Percentiles rank a stretch among this genome's conserved stretches.
phyloP scores from a whole-genome alignment of 64 coral and sea anemone genomes.

The Dendronephthya gigantea region DNA sequence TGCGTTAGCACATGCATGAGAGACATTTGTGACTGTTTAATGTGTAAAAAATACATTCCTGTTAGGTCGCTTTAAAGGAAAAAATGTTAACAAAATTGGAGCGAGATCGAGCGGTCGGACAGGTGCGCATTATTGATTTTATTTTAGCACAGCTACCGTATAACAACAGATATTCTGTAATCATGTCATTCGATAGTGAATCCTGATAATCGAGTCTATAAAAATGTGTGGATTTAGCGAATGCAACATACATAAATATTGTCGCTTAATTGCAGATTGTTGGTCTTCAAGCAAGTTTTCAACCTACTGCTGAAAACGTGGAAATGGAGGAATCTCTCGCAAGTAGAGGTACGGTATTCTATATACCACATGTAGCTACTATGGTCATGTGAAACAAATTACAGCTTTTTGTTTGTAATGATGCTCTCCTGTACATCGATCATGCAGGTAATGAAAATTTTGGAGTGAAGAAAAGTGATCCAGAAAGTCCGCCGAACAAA shows the following conservation, averaged over 20 bases:
- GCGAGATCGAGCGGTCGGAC: slow-evolving; percentile 87
- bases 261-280: neutral
- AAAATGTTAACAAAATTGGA: slow-evolving; percentile 98
- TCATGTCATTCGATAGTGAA: no score
- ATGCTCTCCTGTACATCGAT: neutral
- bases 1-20: no score
- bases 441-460: neutral
- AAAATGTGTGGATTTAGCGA: no score
- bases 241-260: neutral
- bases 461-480: neutral
- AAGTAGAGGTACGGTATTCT: neutral
- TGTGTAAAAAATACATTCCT: no score
- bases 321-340: neutral
- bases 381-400: neutral
- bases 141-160: no score
- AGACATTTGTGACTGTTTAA: no score
- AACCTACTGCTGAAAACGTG: neutral
- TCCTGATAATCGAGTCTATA: no score
- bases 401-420: neutral
- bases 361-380: no score
- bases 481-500: neutral
- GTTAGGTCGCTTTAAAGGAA: slow-evolving; percentile 91
- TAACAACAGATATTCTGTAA: no score
- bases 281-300: neutral
- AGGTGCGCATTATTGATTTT: slow-evolving; percentile 39